Base-by-base conservation (phyloP, 2,113 vertebrate genomes). In the Pseudorasbora parva region DNA sequence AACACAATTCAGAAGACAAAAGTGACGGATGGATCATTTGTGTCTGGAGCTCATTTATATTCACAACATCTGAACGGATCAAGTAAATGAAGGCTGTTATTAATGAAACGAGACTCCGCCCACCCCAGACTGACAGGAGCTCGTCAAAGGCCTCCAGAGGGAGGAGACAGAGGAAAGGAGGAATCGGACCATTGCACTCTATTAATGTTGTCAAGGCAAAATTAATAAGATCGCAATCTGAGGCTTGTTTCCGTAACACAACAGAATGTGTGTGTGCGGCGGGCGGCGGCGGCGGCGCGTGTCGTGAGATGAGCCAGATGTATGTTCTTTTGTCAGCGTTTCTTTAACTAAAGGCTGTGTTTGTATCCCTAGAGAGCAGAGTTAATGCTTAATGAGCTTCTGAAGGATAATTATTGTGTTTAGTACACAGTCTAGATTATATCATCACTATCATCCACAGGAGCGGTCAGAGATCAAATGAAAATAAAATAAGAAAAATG, bases 181-280 rank as follows among this genome's bases (percentile, higher is more conserved):
- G 82, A 73, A 83, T 90, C 88, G 90, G 91, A 91, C 89, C 93
- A 85, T 92, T 90, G 89, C 91, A 90, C 90, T 83, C 89, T 87
- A 91, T 94, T 94, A 93, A 93, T 90, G 89, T 82, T 78, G 90
- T 93, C 90, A 86, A 84, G 7, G 86, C 87, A 64, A 89, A 87
- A 93, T 93, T 87, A 92, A 90, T 88, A 84, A 87, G 82, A 86
- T 78, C 51, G 81, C 82, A 83, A 82, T 88, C 75, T 85, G 83
- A 82, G 86, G 66, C 86, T 79, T 83, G 73, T 88, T 90, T 79
- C 85, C 87, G 66, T 87, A 84, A 84, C 73, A 84, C 74, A 84
- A 85, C 87, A 74, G 69, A 78, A 57, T 64, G 81, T 88, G 83
- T 2, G 19, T n/a, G n/a, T n/a, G n/a, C n/a, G n/a, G n/a, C n/a